A percentile compares a stretch with the other conserved stretches of the same genome.
phyloP scores from a whole-genome alignment of 2,113 vertebrate species.

The Lamprologus lemairii region DNA sequence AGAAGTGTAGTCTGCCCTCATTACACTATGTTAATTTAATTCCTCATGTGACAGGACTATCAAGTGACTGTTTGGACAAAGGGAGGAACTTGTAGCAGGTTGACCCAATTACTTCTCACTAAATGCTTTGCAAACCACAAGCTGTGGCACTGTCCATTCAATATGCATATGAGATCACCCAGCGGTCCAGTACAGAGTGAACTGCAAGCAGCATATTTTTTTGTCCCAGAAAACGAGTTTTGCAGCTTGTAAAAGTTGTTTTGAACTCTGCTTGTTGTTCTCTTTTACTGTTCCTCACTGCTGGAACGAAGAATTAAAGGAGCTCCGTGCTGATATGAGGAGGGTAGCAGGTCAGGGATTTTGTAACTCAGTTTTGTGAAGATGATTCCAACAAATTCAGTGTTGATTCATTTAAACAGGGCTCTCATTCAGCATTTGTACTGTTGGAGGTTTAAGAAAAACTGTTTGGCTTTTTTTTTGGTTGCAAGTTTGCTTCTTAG shows the following conservation, averaged over 20 bases:
- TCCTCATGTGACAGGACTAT: conserved; percentile 9
- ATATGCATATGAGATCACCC: not conserved
- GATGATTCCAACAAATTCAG: not conserved
- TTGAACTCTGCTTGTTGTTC: not conserved
- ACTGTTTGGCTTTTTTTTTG: not conserved
- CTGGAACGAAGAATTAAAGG: not conserved
- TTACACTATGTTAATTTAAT: not conserved
- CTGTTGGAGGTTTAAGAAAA: not conserved
- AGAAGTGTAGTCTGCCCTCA: not conserved
- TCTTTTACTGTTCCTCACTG: not conserved
- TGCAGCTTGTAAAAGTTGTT: not conserved
- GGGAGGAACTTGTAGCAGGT: not conserved
- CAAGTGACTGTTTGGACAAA: conserved; percentile 19
- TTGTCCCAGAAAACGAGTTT: not conserved
- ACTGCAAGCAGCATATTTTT: not conserved
- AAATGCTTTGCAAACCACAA: not conserved
- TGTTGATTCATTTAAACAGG: not conserved
- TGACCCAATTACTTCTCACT: conserved; percentile 16
- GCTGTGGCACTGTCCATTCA: not conserved
- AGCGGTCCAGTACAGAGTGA: not conserved
- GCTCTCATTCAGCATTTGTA: not conserved
- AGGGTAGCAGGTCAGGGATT: not conserved
- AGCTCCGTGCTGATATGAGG: not conserved
- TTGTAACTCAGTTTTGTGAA: not conserved
- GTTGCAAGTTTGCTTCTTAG: not conserved